phyloP scores from a whole-genome alignment of 2,113 vertebrate species.

The Papio anubis region DNA sequence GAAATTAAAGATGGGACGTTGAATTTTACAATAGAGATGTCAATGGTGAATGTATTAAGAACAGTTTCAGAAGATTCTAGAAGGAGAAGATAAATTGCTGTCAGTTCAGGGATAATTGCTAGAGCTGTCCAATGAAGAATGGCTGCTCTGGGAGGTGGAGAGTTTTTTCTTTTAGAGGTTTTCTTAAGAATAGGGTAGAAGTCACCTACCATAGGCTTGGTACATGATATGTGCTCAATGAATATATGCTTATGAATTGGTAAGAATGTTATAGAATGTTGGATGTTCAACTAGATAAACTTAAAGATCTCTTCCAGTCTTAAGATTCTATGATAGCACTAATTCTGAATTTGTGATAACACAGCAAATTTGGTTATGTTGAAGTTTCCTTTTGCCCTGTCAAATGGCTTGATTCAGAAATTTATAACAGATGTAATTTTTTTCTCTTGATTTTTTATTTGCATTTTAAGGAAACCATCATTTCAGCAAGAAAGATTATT shows the following conservation, averaged over 20 bases:
- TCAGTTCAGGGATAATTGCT: not conserved
- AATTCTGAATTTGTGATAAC: not conserved
- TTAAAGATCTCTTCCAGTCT: not conserved
- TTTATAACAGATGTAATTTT: not conserved
- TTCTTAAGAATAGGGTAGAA: not conserved
- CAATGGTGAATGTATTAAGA: not conserved
- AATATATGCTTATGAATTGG: not conserved
- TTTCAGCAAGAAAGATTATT: slow-evolving; percentile 44
- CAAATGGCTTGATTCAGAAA: not conserved
- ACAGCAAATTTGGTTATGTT: not conserved
- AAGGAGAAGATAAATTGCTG: not conserved
- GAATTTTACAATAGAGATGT: not conserved
- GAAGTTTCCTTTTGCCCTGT: not conserved
- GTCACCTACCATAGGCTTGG: not conserved
- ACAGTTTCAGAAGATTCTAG: not conserved
- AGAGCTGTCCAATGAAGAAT: not conserved
- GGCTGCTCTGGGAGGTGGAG: not conserved
- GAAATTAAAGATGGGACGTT: not conserved
- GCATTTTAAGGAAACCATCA: not conserved
- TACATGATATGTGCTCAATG: not conserved
- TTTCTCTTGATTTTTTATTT: not conserved
- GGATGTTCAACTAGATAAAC: not conserved
- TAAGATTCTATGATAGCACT: not conserved
- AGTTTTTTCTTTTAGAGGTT: not conserved
- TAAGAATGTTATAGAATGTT: not conserved